phyloP scores from a whole-genome alignment of 2,113 vertebrate species.

The Myocastor coypus region DNA sequence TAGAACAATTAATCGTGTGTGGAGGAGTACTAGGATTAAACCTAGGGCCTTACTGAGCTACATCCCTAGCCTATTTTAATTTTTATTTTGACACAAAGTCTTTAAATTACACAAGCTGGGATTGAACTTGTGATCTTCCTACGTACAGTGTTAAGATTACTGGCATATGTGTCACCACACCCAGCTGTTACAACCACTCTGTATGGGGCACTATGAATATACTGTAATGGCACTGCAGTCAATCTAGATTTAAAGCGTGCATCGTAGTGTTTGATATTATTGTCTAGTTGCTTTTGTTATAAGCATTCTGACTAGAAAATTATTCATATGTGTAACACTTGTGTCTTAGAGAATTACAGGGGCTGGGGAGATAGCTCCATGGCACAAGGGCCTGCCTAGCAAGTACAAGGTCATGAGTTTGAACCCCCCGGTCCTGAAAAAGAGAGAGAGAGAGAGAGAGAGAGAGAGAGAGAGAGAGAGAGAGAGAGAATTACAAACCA shows the following conservation, averaged over 20 bases:
- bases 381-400: too few relatives aligned
- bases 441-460: too few relatives aligned
- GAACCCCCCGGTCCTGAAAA: too few relatives aligned
- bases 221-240: not conserved
- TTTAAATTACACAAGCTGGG: not conserved
- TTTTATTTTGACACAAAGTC: not conserved
- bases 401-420: too few relatives aligned
- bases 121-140: not conserved
- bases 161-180: not conserved
- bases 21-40: not conserved
- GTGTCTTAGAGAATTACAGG: constrained; percentile 43
- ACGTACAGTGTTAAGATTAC: not conserved
- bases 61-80: not conserved
- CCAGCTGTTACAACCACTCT: not conserved
- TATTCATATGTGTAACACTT: not conserved
- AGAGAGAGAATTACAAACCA: too few relatives aligned
- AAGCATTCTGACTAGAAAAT: constrained; percentile 38
- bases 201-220: not conserved
- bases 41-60: not conserved
- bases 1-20: not conserved
- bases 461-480: too few relatives aligned
- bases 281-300: constrained; percentile 39
- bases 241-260: not conserved
- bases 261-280: constrained; percentile 42
- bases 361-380: too few relatives aligned